A percentile compares a stretch with the other conserved stretches of the same genome.
Evolutionary conservation across 1,140 invertebrate genomes (phyloP).

Genomic region (Meloidogyne floridensis): DNA sequence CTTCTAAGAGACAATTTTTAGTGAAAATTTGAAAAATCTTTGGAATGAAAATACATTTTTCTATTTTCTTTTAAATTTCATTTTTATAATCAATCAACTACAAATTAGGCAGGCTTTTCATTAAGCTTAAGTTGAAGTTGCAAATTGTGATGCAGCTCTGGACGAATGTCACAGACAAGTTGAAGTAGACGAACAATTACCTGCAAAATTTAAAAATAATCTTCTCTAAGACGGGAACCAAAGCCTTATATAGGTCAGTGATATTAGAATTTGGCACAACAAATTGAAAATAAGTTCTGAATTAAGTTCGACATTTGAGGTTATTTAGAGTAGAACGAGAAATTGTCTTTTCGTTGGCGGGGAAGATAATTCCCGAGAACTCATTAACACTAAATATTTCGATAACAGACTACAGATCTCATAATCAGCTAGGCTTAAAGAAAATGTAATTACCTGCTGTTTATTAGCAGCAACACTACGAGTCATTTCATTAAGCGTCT

Average conservation of each 20-base stretch:
- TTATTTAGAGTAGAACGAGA: too few relatives aligned
- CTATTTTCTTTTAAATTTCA: not conserved
- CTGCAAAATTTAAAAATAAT: constrained; percentile 65
- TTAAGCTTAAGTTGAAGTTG: constrained; percentile 62
- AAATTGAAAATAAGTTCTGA: too few relatives aligned
- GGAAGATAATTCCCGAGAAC: too few relatives aligned
- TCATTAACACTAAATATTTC: too few relatives aligned
- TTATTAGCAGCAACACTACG: constrained; percentile 57
- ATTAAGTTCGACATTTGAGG: too few relatives aligned
- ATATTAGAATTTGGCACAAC: too few relatives aligned
- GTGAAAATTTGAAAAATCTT: constrained; percentile 8
- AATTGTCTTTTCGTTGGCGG: too few relatives aligned
- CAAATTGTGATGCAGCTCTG: constrained; percentile 81
- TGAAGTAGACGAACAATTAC: constrained; percentile 81
- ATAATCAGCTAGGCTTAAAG: too few relatives aligned
- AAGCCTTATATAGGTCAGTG: constrained; percentile 31
- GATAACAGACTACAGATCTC: too few relatives aligned
- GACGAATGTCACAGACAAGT: constrained; percentile 84
- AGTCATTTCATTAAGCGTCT: constrained; percentile 55
- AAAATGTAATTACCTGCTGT: constrained; percentile 43
- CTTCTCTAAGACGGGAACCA: constrained; percentile 47
- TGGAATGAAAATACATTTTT: not conserved
- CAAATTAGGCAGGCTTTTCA: constrained; percentile 19
- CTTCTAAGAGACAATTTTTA: too few relatives aligned
- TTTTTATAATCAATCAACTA: not conserved